Percentiles rank a stretch among this genome's conserved stretches.
Conservation (phyloP, 2,888 invertebrate species). For the Cryptocheilus praepositus region DNA sequence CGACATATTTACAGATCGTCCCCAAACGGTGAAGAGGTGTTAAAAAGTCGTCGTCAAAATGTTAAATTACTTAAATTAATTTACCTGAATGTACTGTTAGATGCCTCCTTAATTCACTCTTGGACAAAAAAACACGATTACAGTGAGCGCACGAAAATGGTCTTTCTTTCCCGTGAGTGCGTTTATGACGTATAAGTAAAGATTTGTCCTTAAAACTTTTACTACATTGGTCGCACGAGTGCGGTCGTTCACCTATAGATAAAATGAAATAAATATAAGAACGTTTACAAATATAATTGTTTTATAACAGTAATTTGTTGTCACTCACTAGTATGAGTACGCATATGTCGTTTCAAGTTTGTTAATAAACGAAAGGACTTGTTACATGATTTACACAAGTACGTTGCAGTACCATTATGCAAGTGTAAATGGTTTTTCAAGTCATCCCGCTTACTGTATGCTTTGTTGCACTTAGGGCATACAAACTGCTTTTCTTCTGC, state of each 20-base stretch:
- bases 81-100: slow-evolving; percentile 72
- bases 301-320: slow-evolving; percentile 2
- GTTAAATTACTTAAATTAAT: slow-evolving; percentile 9
- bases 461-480: slow-evolving; percentile 80
- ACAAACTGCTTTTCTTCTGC: slow-evolving; percentile 77
- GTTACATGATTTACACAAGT: slow-evolving; percentile 81
- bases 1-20: no score
- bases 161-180: slow-evolving; percentile 72
- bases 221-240: slow-evolving; percentile 67
- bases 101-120: slow-evolving; percentile 74
- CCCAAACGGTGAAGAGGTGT: no score
- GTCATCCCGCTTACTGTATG: slow-evolving; percentile 79
- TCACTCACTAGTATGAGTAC: slow-evolving; percentile 81
- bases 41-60: no score
- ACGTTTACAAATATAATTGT: not conserved
- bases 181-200: slow-evolving; percentile 71
- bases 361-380: slow-evolving; percentile 82
- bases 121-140: slow-evolving; percentile 70
- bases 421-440: slow-evolving; percentile 77
- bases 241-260: slow-evolving; percentile 68
- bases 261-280: not conserved
- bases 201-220: slow-evolving; percentile 72
- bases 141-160: slow-evolving; percentile 74
- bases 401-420: slow-evolving; percentile 77
- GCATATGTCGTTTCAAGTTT: slow-evolving; percentile 82